Percentiles rank a stretch among this genome's conserved stretches.
These are phyloP conservation scores for Poeciliopsis turneri DNA, from an alignment of 2,797 vertebrate species.

Conservation along the genomic window DNA sequence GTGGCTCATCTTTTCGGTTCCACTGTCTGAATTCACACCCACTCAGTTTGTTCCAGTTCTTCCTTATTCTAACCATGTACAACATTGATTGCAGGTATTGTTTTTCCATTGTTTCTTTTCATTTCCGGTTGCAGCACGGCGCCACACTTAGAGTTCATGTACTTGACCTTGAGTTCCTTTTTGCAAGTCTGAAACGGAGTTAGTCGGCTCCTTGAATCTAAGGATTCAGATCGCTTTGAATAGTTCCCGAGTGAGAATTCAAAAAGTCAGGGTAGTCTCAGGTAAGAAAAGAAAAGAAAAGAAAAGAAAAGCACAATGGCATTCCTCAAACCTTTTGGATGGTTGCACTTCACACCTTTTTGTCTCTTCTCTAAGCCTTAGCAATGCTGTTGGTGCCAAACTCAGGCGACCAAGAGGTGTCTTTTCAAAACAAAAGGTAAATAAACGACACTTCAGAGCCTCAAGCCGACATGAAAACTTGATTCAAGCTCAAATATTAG, in stretches of 20 bases:
- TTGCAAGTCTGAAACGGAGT: background rate
- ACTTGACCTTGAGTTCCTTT: background rate
- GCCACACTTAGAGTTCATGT: background rate
- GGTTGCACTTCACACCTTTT: background rate
- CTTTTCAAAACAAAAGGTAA: background rate
- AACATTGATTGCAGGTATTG: background rate
- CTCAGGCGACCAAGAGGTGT: background rate
- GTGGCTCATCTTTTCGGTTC: background rate
- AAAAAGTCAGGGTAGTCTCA: background rate
- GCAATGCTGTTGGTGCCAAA: too few relatives aligned
- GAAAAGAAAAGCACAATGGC: background rate
- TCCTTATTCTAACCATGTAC: background rate
- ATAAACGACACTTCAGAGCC: background rate
- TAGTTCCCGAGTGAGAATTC: background rate
- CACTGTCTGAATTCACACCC: background rate
- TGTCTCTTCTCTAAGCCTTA: background rate
- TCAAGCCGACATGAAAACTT: background rate
- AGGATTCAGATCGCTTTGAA: background rate
- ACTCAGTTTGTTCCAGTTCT: background rate
- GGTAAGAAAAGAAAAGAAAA: too few relatives aligned
- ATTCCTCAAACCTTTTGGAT: background rate
- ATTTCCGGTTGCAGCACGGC: background rate
- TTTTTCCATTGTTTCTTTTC: background rate
- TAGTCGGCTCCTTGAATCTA: too few relatives aligned
- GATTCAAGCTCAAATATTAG: background rate